phyloP scores from a whole-genome alignment of 1,140 invertebrate genomes.

The Lasioglossum baleicum region DNA sequence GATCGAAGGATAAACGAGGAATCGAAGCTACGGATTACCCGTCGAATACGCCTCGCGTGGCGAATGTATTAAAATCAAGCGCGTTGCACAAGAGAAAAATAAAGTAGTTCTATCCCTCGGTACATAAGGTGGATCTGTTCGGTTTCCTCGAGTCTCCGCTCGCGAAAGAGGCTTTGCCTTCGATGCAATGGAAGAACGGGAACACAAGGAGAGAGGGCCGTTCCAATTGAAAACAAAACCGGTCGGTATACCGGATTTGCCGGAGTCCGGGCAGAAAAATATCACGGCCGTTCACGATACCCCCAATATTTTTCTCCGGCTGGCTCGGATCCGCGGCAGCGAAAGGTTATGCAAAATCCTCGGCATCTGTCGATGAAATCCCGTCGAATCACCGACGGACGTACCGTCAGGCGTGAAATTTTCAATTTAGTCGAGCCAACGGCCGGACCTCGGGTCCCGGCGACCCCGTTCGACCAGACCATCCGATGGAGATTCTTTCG shows the following conservation, averaged over 20 bases:
- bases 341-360: conserved; percentile 63
- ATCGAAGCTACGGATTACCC: too few species aligned
- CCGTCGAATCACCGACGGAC: conserved; percentile 39
- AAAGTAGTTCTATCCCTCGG: not conserved
- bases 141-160: not conserved
- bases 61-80: not conserved
- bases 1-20: too few species aligned
- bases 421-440: conserved; percentile 61
- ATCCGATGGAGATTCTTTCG: not conserved
- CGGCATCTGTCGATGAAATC: conserved; percentile 64
- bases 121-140: not conserved
- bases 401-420: conserved; percentile 64
- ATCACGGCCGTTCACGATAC: conserved; percentile 35
- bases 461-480: conserved; percentile 4
- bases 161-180: not conserved
- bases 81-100: not conserved
- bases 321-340: conserved; percentile 40
- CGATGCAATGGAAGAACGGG: too few species aligned
- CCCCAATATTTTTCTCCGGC: conserved; percentile 53
- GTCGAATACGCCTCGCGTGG: too few species aligned
- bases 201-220: not conserved
- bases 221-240: conserved; percentile 21
- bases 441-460: conserved; percentile 29
- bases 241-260: conserved; percentile 8
- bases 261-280: conserved; percentile 18